Percentiles rank a stretch among this genome's conserved stretches.
These are phyloP conservation scores for Cenopis cana DNA, from an alignment of 2,888 invertebrate genomes.

Conservation along the genomic window DNA sequence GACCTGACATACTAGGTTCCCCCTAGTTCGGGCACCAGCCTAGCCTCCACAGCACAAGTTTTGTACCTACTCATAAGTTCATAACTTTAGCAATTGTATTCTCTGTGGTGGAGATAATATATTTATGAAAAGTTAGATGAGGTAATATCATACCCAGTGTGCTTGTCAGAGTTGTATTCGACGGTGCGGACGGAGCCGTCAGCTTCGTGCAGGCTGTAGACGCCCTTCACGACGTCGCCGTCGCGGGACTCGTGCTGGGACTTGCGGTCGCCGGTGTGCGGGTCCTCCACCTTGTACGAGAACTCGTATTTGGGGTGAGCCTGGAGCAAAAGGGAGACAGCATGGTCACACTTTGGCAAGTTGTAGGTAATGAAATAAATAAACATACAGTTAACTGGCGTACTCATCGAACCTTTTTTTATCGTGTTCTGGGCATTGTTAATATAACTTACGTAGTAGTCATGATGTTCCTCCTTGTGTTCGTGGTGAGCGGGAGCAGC, in stretches of 20 bases:
- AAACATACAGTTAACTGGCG: too few species aligned
- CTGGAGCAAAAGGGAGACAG: conserved; percentile 49
- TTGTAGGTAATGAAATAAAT: too few species aligned
- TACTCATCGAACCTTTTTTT: too few species aligned
- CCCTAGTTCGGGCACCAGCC: too few species aligned
- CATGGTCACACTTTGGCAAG: too few species aligned
- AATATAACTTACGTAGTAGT: conserved; percentile 63
- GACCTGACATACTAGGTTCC: too few species aligned
- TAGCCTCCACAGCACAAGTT: too few species aligned
- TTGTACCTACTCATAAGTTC: too few species aligned
- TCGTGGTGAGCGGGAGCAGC: conserved; percentile 33
- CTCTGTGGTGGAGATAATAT: too few species aligned
- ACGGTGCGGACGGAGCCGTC: conserved; percentile 84
- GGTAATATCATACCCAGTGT: conserved; percentile 69
- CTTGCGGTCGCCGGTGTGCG: conserved; percentile 84
- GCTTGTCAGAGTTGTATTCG: conserved; percentile 81
- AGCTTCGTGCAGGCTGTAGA: conserved; percentile 85
- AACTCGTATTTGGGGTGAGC: conserved; percentile 83
- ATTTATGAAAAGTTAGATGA: background rate
- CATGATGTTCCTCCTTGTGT: conserved; percentile 58
- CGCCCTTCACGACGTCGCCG: conserved; percentile 82
- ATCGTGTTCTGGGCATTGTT: background rate
- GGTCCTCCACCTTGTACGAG: conserved; percentile 81
- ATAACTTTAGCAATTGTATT: too few species aligned
- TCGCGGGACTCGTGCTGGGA: conserved; percentile 78